Percentiles rank a stretch among this genome's conserved stretches.
Conservation (phyloP, 2,888 invertebrate genomes). For the Macrophya annulata region DNA sequence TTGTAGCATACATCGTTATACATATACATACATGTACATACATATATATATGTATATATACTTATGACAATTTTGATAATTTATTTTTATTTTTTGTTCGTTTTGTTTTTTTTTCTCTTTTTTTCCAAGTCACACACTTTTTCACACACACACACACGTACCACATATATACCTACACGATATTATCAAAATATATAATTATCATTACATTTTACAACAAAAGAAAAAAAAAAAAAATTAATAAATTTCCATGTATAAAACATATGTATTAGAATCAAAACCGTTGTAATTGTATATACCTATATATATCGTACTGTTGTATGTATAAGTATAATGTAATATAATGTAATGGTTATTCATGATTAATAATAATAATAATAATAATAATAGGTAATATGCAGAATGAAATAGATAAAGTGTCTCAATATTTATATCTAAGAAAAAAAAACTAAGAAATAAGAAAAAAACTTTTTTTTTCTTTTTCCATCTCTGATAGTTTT, state of each 20-base stretch:
- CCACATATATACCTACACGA: too few species aligned
- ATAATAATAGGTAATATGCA: constrained; percentile 12
- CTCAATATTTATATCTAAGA: background rate
- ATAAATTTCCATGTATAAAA: background rate
- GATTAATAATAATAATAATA: constrained; percentile 5
- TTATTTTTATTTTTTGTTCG: background rate
- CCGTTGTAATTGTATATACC: too few species aligned
- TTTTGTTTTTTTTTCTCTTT: background rate
- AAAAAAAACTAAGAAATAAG: background rate
- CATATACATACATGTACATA: too few species aligned
- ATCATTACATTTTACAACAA: too few species aligned
- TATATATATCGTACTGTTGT: background rate
- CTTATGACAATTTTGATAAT: too few species aligned
- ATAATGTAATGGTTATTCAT: background rate
- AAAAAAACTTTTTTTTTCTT: background rate
- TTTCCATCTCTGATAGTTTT: background rate
- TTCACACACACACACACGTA: too few species aligned
- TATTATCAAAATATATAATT: too few species aligned
- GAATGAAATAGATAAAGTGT: background rate
- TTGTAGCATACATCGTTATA: too few species aligned
- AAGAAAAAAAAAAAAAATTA: too few species aligned
- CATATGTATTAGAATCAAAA: background rate
- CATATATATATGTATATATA: too few species aligned
- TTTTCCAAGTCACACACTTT: too few species aligned
- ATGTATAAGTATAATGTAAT: background rate